Conservation (phyloP, 1,140 invertebrate genomes). For the Conus betulinus region DNA sequence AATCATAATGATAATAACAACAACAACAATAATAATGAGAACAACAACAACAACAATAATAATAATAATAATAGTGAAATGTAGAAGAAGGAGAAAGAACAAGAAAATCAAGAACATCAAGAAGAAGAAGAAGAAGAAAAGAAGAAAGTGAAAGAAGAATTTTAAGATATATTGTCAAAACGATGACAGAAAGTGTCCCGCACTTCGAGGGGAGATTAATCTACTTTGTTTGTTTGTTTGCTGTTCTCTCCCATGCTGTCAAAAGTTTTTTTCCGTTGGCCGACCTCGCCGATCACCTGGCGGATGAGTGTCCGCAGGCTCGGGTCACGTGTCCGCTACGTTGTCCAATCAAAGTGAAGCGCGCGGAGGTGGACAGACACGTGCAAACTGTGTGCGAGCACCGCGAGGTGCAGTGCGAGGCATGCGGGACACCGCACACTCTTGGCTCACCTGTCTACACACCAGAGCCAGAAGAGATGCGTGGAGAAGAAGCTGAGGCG, state of each 20-base stretch:
- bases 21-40: no score
- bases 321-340: constrained; percentile 58
- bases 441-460: constrained; percentile 60
- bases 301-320: constrained; percentile 56
- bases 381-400: constrained; percentile 56
- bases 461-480: constrained; percentile 61
- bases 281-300: constrained; percentile 58
- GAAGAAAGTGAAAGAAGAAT: no score
- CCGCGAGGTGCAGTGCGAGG: constrained; percentile 62
- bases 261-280: constrained; percentile 44
- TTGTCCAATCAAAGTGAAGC: constrained; percentile 54
- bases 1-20: no score
- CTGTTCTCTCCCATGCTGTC: neutral
- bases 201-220: no score
- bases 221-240: no score
- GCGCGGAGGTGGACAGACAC: constrained; percentile 54
- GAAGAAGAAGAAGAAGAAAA: no score
- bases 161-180: no score
- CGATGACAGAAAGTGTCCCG: no score
- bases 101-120: no score
- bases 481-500: constrained; percentile 63
- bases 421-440: constrained; percentile 57
- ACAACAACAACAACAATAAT: no score
- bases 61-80: no score
- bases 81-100: no score